Evolutionary conservation across 2,797 vertebrate genomes (phyloP).

Genomic region (Lacerta bilineata): DNA sequence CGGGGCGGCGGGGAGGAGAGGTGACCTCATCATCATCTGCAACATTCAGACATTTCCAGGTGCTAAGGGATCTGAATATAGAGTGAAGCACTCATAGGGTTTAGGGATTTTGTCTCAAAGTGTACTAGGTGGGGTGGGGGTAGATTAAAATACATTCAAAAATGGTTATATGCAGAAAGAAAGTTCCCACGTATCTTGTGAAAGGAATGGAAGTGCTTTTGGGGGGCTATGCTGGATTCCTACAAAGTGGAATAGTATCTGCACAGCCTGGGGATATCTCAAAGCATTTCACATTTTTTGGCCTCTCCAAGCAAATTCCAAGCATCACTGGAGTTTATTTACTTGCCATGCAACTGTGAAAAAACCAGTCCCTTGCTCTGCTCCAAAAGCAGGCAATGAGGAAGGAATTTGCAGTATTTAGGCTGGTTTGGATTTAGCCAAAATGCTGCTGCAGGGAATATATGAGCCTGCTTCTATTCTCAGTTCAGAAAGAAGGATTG

Average conservation of each 20-base stretch:
- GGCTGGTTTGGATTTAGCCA: rapidly evolving
- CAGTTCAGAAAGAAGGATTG: background rate
- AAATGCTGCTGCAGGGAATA: background rate
- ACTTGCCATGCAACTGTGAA: background rate
- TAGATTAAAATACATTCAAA: background rate
- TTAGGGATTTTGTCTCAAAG: background rate
- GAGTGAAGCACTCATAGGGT: background rate
- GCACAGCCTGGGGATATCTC: background rate
- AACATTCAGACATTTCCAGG: background rate
- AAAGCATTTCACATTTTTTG: slow-evolving; percentile 1
- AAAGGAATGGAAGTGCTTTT: slow-evolving; percentile 6
- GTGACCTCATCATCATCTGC: slow-evolving; percentile 19
- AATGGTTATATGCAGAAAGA: background rate
- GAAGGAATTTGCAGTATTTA: slow-evolving; percentile 5
- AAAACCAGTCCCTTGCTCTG: background rate
- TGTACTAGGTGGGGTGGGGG: background rate
- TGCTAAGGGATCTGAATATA: background rate
- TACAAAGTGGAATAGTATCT: background rate
- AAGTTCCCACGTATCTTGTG: background rate
- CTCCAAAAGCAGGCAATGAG: background rate
- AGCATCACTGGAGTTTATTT: slow-evolving; percentile 19
- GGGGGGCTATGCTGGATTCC: rapidly evolving
- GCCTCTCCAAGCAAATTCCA: slow-evolving; percentile 14
- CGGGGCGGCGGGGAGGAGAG: no score
- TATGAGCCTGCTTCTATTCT: background rate